Conservation (phyloP, 2,113 vertebrate species). For the Leptocoma aspasia region DNA sequence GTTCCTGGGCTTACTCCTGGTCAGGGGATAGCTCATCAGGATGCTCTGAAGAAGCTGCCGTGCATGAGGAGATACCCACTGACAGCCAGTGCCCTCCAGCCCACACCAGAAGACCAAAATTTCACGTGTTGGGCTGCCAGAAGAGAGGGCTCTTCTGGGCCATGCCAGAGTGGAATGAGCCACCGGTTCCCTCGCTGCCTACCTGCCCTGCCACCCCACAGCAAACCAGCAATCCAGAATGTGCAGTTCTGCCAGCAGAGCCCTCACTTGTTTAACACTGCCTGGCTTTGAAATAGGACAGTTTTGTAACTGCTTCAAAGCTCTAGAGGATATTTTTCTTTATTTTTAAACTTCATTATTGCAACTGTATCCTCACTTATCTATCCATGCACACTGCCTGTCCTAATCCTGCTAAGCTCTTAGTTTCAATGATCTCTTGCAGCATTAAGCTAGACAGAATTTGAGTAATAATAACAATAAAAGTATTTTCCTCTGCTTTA, state of each 20-base stretch:
- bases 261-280: neutral
- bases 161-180: neutral
- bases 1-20: neutral
- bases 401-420: constrained; percentile 9
- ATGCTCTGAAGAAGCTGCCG: neutral
- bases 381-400: neutral
- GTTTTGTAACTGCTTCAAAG: constrained; percentile 25
- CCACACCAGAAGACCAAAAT: neutral
- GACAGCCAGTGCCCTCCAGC: neutral
- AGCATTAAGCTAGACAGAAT: neutral
- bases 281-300: constrained; percentile 9
- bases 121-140: neutral
- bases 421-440: neutral
- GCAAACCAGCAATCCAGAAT: neutral
- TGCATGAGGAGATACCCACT: neutral
- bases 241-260: neutral
- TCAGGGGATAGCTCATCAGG: neutral
- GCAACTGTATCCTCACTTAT: constrained; percentile 6
- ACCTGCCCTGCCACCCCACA: neutral
- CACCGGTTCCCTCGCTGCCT: accelerated
- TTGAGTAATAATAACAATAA: neutral
- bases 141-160: neutral
- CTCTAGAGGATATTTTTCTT: constrained; percentile 32
- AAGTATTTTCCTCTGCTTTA: neutral
- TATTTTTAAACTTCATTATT: constrained; percentile 47